Evolutionary conservation across 2,797 vertebrate genomes (phyloP).

Genomic region (Echeneis naucrates): DNA sequence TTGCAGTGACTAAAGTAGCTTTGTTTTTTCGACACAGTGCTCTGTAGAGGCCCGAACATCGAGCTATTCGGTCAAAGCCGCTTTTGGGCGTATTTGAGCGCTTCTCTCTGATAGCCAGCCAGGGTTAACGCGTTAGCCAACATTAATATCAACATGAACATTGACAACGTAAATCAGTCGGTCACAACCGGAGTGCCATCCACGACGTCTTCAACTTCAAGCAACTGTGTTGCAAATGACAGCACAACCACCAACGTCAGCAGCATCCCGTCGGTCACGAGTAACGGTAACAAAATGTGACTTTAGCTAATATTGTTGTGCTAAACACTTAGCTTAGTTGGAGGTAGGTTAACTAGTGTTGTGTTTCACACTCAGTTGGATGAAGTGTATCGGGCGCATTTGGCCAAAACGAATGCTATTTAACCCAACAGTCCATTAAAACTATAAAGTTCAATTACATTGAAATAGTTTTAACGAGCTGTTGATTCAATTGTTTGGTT

Average conservation of each 20-base stretch:
- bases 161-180: conserved; percentile 80
- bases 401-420: too few species aligned
- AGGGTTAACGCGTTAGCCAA: conserved; percentile 65
- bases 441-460: not conserved
- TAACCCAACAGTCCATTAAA: not conserved
- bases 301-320: conserved; percentile 26
- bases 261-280: conserved; percentile 76
- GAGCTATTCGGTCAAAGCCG: not conserved
- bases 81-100: conserved; percentile 1
- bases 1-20: not conserved
- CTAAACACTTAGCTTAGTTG: not conserved
- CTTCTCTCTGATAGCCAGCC: conserved; percentile 51
- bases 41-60: not conserved
- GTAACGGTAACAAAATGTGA: conserved; percentile 71
- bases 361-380: not conserved
- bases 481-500: not conserved
- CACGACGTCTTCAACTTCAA: conserved; percentile 77
- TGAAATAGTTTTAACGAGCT: not conserved
- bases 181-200: conserved; percentile 74
- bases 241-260: conserved; percentile 70
- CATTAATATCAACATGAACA: conserved; percentile 73
- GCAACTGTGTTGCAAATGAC: conserved; percentile 81
- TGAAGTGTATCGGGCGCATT: not conserved
- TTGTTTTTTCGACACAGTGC: not conserved
- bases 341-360: not conserved